Evolutionary conservation across 2,113 vertebrate species (phyloP).

Genomic region (Sorex araneus): DNA sequence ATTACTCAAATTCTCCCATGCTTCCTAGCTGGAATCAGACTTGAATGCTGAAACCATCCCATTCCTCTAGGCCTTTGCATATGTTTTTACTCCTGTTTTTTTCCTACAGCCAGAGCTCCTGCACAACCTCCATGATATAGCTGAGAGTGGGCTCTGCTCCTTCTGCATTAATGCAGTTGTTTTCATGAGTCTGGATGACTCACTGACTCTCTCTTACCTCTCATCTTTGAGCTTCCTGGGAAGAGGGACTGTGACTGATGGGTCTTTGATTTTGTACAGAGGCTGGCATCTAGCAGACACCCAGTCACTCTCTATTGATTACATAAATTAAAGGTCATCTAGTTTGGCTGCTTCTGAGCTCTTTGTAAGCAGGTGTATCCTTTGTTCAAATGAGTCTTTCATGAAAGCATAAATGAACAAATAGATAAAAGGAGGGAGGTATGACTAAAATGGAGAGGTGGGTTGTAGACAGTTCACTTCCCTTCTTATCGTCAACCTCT

Average conservation of each 20-base stretch:
- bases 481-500: background rate
- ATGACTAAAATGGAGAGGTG: conserved; percentile 22
- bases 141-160: background rate
- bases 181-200: background rate
- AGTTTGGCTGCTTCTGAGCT: conserved; percentile 49
- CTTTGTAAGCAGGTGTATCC: background rate
- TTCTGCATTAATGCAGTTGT: background rate
- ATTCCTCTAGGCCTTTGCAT: background rate
- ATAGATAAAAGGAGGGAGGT: background rate
- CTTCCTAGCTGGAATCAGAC: background rate
- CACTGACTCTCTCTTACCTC: background rate
- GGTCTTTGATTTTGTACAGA: conserved; percentile 32
- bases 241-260: background rate
- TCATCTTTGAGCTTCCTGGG: background rate
- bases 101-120: background rate
- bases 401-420: conserved; percentile 10
- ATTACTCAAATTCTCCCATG: no score
- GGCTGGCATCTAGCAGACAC: conserved; percentile 38
- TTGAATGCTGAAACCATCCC: background rate
- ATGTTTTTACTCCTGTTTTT: background rate
- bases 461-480: background rate
- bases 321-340: conserved; percentile 71
- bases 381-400: conserved; percentile 42
- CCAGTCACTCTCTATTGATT: conserved; percentile 70
- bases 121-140: background rate